phyloP scores from a whole-genome alignment of 2,113 vertebrate genomes.

The Bufo bufo region DNA sequence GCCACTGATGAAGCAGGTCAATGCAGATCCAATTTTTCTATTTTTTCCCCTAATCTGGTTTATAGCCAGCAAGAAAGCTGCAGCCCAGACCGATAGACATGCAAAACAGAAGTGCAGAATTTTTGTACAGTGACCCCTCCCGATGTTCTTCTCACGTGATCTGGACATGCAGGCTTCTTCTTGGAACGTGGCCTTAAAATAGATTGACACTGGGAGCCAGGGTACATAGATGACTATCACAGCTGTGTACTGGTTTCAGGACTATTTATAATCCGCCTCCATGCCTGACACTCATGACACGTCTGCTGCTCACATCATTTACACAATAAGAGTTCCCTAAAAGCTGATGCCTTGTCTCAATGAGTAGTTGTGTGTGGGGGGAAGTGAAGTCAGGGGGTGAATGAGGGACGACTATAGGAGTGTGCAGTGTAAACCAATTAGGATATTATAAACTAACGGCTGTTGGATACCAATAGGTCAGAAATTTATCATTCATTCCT shows the following conservation, averaged over 20 bases:
- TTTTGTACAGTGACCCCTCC: not conserved
- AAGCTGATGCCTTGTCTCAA: not conserved
- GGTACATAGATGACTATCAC: not conserved
- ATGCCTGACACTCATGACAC: not conserved
- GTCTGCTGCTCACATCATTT: not conserved
- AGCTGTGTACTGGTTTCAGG: not conserved
- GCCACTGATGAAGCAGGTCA: not conserved
- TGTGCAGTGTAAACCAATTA: not conserved
- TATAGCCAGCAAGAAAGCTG: not conserved
- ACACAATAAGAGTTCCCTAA: not conserved
- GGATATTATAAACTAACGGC: not conserved
- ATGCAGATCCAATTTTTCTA: too few relatives aligned
- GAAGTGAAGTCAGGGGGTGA: not conserved
- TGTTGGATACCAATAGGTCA: too few relatives aligned
- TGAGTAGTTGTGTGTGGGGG: not conserved
- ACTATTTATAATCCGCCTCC: not conserved
- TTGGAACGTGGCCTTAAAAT: slow-evolving; percentile 19
- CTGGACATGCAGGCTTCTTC: not conserved
- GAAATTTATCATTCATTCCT: too few relatives aligned
- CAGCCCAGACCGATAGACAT: not conserved
- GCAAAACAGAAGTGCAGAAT: not conserved
- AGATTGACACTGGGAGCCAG: not conserved
- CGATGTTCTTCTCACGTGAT: not conserved
- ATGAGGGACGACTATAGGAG: not conserved
- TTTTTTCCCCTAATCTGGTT: too few relatives aligned